These are phyloP conservation scores for Hartigia nigra DNA, from an alignment of 2,888 invertebrate species.

Conservation along the genomic window DNA sequence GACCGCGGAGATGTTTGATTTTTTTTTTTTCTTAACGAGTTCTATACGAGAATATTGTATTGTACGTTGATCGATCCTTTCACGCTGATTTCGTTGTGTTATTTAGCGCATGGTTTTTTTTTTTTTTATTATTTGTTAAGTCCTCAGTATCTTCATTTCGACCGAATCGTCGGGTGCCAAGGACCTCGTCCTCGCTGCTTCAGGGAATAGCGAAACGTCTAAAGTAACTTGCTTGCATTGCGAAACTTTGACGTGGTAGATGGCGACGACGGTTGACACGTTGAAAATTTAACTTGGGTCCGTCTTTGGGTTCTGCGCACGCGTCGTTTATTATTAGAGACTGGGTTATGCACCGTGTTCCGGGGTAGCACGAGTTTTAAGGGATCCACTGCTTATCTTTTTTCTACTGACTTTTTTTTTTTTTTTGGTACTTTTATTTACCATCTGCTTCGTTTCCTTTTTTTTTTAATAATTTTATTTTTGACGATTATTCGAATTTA, in stretches of 20 bases:
- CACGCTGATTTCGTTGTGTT: no score
- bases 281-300: conserved; percentile 49
- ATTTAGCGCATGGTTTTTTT: neutral
- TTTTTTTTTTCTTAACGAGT: neutral
- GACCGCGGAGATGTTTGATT: neutral
- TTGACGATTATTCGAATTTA: neutral
- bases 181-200: neutral
- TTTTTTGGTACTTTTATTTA: neutral
- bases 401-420: neutral
- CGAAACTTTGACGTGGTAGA: neutral
- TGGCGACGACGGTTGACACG: conserved; percentile 32
- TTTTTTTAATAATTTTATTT: neutral
- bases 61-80: no score
- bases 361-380: neutral
- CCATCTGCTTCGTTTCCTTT: neutral
- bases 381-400: neutral
- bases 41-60: no score
- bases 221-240: neutral
- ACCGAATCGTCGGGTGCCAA: neutral
- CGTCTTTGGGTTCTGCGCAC: conserved; percentile 39
- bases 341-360: neutral
- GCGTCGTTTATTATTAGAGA: conserved; percentile 44
- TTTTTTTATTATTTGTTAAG: neutral
- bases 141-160: neutral
- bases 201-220: neutral